Conservation (phyloP, 2,888 invertebrate genomes). For the Amphimallon solstitiale region DNA sequence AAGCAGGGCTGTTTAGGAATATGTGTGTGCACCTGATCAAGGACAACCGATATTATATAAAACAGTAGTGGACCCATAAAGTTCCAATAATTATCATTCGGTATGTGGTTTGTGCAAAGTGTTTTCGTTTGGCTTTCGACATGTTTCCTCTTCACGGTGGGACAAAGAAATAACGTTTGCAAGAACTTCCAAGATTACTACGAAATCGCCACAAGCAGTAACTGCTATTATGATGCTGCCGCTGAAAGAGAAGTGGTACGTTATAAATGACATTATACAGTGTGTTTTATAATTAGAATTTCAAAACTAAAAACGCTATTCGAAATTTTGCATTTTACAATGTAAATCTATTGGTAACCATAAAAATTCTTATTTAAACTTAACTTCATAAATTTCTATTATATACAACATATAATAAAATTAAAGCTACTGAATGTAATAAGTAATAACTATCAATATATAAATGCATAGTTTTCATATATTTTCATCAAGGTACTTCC, state of each 20-base stretch:
- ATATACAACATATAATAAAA: too few relatives aligned
- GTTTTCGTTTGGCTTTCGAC: background rate
- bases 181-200: conserved; percentile 58
- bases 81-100: conserved; percentile 27
- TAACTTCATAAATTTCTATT: too few relatives aligned
- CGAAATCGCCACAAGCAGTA: conserved; percentile 55
- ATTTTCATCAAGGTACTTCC: too few relatives aligned
- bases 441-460: too few relatives aligned
- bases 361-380: too few relatives aligned
- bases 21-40: conserved; percentile 7
- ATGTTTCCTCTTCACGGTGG: background rate
- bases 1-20: too few relatives aligned
- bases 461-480: too few relatives aligned
- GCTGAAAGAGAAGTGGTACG: conserved; percentile 57
- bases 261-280: conserved; percentile 35
- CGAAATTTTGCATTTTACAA: too few relatives aligned
- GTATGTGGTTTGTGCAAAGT: conserved; percentile 22
- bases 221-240: conserved; percentile 59
- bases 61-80: conserved; percentile 30
- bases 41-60: conserved; percentile 37
- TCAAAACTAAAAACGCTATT: too few relatives aligned
- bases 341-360: too few relatives aligned
- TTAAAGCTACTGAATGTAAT: too few relatives aligned
- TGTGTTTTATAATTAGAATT: conserved; percentile 1
- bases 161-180: background rate